Evolutionary conservation across 92 coral and sea anemone genomes (phyloP).

Genomic region (Hydrozoanthus gracilis): DNA sequence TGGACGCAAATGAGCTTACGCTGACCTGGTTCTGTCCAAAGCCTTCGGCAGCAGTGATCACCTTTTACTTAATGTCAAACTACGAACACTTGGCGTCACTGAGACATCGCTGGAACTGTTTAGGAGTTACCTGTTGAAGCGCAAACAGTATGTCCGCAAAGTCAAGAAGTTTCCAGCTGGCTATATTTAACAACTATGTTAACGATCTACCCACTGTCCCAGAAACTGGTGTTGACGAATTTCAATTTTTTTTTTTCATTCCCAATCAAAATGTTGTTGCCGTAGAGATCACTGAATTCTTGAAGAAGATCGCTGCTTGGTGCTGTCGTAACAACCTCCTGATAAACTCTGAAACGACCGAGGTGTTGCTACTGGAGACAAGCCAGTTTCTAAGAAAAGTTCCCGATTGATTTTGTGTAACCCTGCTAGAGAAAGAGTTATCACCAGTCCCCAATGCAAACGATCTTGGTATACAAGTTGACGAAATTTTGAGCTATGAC

Average conservation of each 20-base stretch:
- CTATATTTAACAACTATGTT: neutral
- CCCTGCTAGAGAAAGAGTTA: too few relatives aligned
- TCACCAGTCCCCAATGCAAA: neutral
- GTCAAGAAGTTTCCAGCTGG: neutral
- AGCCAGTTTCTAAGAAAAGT: slow-evolving; percentile 13
- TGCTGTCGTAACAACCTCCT: slow-evolving; percentile 21
- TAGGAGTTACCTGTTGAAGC: slow-evolving; percentile 2
- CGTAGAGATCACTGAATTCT: neutral
- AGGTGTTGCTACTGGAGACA: slow-evolving; percentile 24
- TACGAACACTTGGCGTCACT: slow-evolving; percentile 4
- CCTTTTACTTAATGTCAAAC: neutral
- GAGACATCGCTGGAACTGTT: neutral
- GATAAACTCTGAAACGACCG: neutral
- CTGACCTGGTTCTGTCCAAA: slow-evolving; percentile 14
- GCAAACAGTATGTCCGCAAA: neutral
- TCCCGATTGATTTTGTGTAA: slow-evolving; percentile 1
- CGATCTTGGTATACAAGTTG: slow-evolving; percentile 2
- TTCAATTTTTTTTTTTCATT: neutral
- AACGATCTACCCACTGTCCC: neutral
- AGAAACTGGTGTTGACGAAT: neutral
- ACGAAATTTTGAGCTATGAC: slow-evolving; percentile 1
- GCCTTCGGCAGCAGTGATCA: slow-evolving; percentile 12
- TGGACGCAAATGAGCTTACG: slow-evolving; percentile 34
- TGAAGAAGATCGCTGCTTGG: slow-evolving; percentile 27
- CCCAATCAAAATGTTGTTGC: neutral